Percentiles rank a stretch among this genome's conserved stretches.
These are phyloP conservation scores for Odocoileus virginianus DNA, from an alignment of 2,113 vertebrate genomes.

Conservation along the genomic window DNA sequence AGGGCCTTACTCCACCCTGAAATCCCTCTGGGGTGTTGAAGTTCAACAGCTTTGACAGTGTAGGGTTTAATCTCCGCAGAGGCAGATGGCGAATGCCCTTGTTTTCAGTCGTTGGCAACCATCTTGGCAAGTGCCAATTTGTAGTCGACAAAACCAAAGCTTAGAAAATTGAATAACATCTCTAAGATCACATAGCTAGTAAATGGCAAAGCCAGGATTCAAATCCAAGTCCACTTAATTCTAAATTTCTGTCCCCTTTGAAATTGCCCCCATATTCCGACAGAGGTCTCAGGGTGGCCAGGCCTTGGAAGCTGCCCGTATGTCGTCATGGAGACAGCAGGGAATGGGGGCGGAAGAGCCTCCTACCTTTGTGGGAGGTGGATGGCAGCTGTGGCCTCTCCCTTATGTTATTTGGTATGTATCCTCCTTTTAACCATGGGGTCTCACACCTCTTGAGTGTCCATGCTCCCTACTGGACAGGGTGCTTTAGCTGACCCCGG, in stretches of 20 bases:
- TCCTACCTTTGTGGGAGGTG: background rate
- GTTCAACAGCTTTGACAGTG: background rate
- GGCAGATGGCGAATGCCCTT: background rate
- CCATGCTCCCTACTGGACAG: fast-evolving
- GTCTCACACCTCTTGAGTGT: background rate
- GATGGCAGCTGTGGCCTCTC: background rate
- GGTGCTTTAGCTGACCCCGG: background rate
- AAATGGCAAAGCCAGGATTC: background rate
- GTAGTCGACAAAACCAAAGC: background rate
- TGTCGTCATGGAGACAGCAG: background rate
- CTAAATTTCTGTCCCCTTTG: background rate
- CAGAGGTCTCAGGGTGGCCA: background rate
- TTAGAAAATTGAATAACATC: background rate
- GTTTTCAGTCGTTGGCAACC: background rate
- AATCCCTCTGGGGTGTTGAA: background rate
- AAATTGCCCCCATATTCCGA: fast-evolving
- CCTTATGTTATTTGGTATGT: background rate
- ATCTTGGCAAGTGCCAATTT: background rate
- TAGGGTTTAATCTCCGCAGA: background rate
- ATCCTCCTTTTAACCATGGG: background rate
- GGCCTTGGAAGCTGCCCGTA: fast-evolving
- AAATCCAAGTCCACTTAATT: background rate
- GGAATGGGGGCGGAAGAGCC: fast-evolving
- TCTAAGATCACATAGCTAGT: background rate
- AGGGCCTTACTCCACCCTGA: background rate